Evolutionary conservation across 2,888 invertebrate species (phyloP).

Genomic region (Eupithecia subfuscata): DNA sequence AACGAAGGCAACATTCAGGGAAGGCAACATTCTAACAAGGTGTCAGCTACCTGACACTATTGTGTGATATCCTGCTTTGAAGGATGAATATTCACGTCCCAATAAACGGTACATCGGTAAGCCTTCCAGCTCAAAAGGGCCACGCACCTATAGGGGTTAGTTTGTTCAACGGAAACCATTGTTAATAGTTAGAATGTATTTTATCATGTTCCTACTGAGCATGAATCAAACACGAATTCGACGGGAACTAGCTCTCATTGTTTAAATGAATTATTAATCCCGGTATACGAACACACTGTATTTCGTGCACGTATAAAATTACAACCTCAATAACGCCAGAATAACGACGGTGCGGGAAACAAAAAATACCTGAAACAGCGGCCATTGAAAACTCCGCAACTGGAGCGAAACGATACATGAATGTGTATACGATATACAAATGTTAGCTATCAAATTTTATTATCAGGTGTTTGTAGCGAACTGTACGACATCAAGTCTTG

Average conservation of each 20-base stretch:
- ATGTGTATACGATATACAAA: constrained; percentile 44
- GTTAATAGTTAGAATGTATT: constrained; percentile 50
- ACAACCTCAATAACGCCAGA: constrained; percentile 45
- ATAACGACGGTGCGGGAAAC: constrained; percentile 43
- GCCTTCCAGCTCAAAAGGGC: constrained; percentile 49
- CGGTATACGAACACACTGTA: constrained; percentile 37
- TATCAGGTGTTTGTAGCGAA: constrained; percentile 42
- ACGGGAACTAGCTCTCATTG: constrained; percentile 40
- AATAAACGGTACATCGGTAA: constrained; percentile 60
- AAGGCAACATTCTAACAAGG: constrained; percentile 74
- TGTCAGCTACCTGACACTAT: constrained; percentile 79
- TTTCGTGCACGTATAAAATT: constrained; percentile 46
- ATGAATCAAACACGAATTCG: constrained; percentile 42
- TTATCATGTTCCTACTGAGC: constrained; percentile 43
- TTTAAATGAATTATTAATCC: constrained; percentile 41
- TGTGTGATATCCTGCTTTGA: constrained; percentile 70
- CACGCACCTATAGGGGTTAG: constrained; percentile 47
- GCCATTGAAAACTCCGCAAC: constrained; percentile 45
- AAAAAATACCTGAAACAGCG: constrained; percentile 44
- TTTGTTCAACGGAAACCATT: constrained; percentile 35
- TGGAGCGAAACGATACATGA: constrained; percentile 46
- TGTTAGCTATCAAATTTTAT: constrained; percentile 46
- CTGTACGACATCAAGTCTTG: constrained; percentile 32
- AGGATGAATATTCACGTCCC: constrained; percentile 72
- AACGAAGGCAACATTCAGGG: constrained; percentile 71